A percentile compares a stretch with the other conserved stretches of the same genome.
These are phyloP conservation scores for Elegia similella DNA, from an alignment of 2,888 invertebrate species.

Conservation along the genomic window DNA sequence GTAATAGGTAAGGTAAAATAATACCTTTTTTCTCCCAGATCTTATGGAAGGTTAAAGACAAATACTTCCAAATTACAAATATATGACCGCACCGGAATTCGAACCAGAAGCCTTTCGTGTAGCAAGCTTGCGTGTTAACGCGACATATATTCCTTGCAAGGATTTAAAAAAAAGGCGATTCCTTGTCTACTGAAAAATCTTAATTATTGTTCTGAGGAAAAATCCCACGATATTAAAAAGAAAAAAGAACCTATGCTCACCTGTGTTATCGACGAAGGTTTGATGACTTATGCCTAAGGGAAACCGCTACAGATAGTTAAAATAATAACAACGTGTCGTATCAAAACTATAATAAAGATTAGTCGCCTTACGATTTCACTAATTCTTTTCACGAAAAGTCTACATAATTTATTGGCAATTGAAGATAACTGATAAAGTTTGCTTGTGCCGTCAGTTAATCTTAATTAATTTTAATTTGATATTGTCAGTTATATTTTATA, in stretches of 20 bases:
- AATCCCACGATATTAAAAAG: too few relatives aligned
- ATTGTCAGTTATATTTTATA: neutral
- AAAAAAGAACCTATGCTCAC: conserved; percentile 30
- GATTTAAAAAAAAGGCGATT: too few relatives aligned
- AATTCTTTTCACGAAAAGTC: conserved; percentile 21
- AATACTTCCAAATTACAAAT: too few relatives aligned
- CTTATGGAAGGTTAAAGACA: too few relatives aligned
- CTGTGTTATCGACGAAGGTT: conserved; percentile 39
- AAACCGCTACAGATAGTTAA: conserved; percentile 24
- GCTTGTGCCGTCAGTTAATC: neutral
- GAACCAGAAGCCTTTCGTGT: too few relatives aligned
- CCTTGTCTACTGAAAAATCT: too few relatives aligned
- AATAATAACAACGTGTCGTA: conserved; percentile 23
- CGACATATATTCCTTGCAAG: too few relatives aligned
- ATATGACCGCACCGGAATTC: too few relatives aligned
- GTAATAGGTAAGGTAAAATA: too few relatives aligned
- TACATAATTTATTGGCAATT: conserved; percentile 23
- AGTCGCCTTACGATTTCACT: conserved; percentile 19
- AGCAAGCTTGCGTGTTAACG: too few relatives aligned
- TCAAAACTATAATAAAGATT: conserved; percentile 22
- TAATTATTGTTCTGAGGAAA: too few relatives aligned
- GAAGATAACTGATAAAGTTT: conserved; percentile 20
- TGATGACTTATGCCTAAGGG: conserved; percentile 32
- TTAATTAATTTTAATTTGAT: neutral
- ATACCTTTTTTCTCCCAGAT: too few relatives aligned